Percentiles rank a stretch among this genome's conserved stretches.
Conservation (phyloP, 1,140 invertebrate genomes). For the Pollicipes pollicipes region DNA sequence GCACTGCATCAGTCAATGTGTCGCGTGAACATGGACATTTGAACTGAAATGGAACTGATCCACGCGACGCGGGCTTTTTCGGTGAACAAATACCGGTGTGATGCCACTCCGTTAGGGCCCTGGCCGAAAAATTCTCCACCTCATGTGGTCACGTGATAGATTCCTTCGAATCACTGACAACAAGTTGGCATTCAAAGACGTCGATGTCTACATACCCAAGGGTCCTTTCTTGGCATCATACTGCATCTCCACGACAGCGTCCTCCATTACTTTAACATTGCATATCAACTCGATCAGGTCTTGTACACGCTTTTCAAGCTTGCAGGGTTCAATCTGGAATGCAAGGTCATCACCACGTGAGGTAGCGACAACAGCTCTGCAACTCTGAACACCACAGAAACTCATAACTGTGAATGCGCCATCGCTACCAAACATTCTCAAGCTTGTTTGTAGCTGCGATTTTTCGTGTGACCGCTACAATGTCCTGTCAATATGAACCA, state of each 20-base stretch:
- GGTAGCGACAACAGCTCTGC: no score
- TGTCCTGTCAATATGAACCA: background rate
- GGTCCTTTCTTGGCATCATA: constrained; percentile 26
- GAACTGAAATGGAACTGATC: constrained; percentile 14
- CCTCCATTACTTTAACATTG: constrained; percentile 37
- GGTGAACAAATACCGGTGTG: background rate
- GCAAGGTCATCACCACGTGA: no score
- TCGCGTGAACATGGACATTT: no score
- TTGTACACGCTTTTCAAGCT: constrained; percentile 28
- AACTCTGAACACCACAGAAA: no score
- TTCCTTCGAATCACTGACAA: no score
- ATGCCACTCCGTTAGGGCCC: no score
- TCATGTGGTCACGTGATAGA: constrained; percentile 9
- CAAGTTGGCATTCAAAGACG: no score
- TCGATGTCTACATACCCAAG: no score
- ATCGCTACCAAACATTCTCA: background rate
- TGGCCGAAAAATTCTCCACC: constrained; percentile 6
- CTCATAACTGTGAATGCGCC: background rate
- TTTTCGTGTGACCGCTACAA: background rate
- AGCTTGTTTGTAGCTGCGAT: background rate
- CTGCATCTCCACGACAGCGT: constrained; percentile 32
- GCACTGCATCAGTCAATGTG: no score
- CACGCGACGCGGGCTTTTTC: background rate
- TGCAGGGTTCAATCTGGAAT: constrained; percentile 6
- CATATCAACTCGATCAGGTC: constrained; percentile 36